phyloP scores from a whole-genome alignment of 2,113 vertebrate species.

The Cettia cetti region DNA sequence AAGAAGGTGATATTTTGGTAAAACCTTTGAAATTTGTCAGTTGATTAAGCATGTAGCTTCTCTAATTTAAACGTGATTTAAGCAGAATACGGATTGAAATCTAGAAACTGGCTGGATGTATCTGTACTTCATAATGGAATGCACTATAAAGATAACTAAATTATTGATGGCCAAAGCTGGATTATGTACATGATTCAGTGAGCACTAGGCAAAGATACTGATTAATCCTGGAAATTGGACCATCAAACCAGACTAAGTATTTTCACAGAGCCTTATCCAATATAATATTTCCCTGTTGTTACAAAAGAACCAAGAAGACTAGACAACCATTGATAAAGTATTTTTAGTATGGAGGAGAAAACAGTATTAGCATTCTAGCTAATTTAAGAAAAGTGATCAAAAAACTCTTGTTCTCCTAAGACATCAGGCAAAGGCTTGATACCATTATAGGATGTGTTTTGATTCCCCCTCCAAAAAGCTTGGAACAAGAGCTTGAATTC shows the following conservation, averaged over 20 bases:
- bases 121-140: not conserved
- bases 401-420: not conserved
- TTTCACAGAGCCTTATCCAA: not conserved
- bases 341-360: not conserved
- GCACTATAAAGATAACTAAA: not conserved
- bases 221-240: not conserved
- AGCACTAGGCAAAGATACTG: not conserved
- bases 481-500: not conserved
- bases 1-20: not conserved
- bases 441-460: not conserved
- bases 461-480: fast-evolving
- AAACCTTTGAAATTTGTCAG: not conserved
- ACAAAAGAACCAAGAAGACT: not conserved
- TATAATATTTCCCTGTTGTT: not conserved
- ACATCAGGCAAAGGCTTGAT: not conserved
- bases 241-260: not conserved
- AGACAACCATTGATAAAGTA: not conserved
- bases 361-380: not conserved
- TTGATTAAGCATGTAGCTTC: not conserved
- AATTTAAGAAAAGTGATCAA: not conserved
- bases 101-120: not conserved
- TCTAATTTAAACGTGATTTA: not conserved
- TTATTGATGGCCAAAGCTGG: not conserved
- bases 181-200: not conserved
- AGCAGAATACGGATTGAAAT: not conserved